A percentile compares a stretch with the other conserved stretches of the same genome.
phyloP scores from a whole-genome alignment of 1,140 invertebrate genomes.

The Ruditapes philippinarum region DNA sequence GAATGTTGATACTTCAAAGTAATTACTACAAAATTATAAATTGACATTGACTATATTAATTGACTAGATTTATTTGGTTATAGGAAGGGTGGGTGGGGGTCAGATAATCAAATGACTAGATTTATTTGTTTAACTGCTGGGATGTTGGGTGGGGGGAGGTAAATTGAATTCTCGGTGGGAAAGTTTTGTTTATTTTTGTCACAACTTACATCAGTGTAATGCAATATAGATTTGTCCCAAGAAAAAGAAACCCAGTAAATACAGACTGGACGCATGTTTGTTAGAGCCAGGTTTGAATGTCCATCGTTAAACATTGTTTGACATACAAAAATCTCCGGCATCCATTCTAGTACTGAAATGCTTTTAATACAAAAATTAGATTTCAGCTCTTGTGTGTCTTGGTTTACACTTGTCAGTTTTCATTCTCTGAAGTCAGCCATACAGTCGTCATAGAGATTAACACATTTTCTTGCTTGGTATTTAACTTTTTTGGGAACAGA shows the following conservation, averaged over 20 bases:
- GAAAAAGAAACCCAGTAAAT: slow-evolving; percentile 7
- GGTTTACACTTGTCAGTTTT: slow-evolving; percentile 50
- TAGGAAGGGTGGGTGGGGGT: no score
- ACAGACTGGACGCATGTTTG: slow-evolving; percentile 21
- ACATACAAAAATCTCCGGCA: slow-evolving; percentile 2
- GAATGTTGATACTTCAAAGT: no score
- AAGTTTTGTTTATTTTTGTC: background rate
- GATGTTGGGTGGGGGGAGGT: no score
- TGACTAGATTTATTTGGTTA: no score
- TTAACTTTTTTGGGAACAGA: no score
- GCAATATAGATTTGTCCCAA: background rate
- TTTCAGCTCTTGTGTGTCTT: slow-evolving; percentile 59
- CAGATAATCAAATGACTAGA: no score
- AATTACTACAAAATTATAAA: no score
- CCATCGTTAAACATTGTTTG: slow-evolving; percentile 16
- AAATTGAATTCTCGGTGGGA: background rate
- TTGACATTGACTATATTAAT: no score
- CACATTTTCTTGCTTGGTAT: no score
- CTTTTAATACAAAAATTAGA: slow-evolving; percentile 19
- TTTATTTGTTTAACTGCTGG: no score
- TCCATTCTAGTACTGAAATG: slow-evolving; percentile 61
- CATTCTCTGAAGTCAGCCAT: no score
- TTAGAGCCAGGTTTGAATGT: slow-evolving; percentile 58
- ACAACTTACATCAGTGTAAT: slow-evolving; percentile 3
- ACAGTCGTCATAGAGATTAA: no score